A percentile compares a stretch with the other conserved stretches of the same genome.
Conservation (phyloP, 64 coral and sea anemone species). For the Montipora capricornis region DNA sequence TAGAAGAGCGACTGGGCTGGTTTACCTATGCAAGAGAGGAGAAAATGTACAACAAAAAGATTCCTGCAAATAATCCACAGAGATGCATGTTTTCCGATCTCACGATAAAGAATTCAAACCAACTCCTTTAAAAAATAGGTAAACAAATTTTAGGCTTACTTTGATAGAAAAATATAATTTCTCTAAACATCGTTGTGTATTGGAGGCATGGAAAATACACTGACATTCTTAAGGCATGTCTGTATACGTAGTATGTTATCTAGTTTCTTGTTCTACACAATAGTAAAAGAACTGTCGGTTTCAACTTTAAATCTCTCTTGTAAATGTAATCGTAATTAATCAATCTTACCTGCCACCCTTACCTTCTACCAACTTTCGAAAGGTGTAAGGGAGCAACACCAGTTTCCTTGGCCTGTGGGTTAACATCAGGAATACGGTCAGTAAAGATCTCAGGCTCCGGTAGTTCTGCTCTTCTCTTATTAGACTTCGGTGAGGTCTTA, state of each 20-base stretch:
- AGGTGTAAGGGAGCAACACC: slow-evolving; percentile 26
- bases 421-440: slow-evolving; percentile 37
- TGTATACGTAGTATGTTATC: slow-evolving; percentile 27
- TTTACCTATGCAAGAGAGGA: slow-evolving; percentile 18
- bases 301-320: slow-evolving; percentile 14
- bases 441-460: slow-evolving; percentile 40
- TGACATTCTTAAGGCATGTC: slow-evolving; percentile 7
- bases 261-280: slow-evolving; percentile 35
- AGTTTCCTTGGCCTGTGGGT: slow-evolving; percentile 22
- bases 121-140: slow-evolving; percentile 15
- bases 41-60: not conserved
- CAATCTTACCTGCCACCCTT: slow-evolving; percentile 46
- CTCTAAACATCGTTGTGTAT: slow-evolving; percentile 32
- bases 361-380: slow-evolving; percentile 42
- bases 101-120: slow-evolving; percentile 12
- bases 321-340: slow-evolving; percentile 5
- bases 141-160: slow-evolving; percentile 4
- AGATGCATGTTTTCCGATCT: slow-evolving; percentile 19
- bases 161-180: slow-evolving; percentile 20
- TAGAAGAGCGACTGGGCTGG: slow-evolving; percentile 11
- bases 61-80: slow-evolving; percentile 15
- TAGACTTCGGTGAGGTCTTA: slow-evolving; percentile 14
- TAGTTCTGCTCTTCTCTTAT: slow-evolving; percentile 49
- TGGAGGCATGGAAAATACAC: slow-evolving; percentile 13
- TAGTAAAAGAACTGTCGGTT: slow-evolving; percentile 38